Base-by-base conservation (phyloP, 2,113 vertebrate genomes). In the Sinosuthora webbiana region DNA sequence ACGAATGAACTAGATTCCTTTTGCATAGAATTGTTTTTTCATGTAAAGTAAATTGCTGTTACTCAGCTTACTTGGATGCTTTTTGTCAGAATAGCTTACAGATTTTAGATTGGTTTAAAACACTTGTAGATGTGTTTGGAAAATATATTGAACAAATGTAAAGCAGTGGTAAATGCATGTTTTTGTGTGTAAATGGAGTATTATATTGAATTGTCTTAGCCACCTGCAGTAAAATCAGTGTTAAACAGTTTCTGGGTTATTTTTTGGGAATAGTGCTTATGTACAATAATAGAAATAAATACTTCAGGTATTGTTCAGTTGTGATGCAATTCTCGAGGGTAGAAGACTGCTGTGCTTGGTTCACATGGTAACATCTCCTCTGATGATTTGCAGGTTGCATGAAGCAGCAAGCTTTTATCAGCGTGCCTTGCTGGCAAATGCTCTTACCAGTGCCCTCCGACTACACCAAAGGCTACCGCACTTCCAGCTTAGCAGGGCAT, bases 341-440 rank as follows among this genome's bases (percentile, higher is more conserved):
- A 83, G 94, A 96, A 95, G 93, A 53, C 60, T 69, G 59, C 10
- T 82, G 64, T 82, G 60, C 89, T 93, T 83, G 62, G 87, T 97
- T 97, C 94, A 84, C 87, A 68, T 94, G 96, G 95, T 98, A 95
- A 97, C 89, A 4, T 97, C 56, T 97, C 88, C 94, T 97, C 78
- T 97, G 94, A 90, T 94, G 90, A 94, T 98, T 98, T 95, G 64
- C 97, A 99, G 99, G 82, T 98, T 99, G 60, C 98, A 99, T 50
- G 99, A 99, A 97, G 99, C 99, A 73, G 98, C 98, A 47, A 99
- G 98, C 97, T 99, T 99, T 97, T 99, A 99, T 95, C 99, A 99
- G 95, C 98, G 99, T 93, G 99, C 99, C 89, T 97, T 99, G 97
- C 97, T 99, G 97, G 99, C 99, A 28, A 99, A 99, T 39, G 99